phyloP scores from a whole-genome alignment of 2,888 invertebrate genomes.

The Schizaphis graminum region DNA sequence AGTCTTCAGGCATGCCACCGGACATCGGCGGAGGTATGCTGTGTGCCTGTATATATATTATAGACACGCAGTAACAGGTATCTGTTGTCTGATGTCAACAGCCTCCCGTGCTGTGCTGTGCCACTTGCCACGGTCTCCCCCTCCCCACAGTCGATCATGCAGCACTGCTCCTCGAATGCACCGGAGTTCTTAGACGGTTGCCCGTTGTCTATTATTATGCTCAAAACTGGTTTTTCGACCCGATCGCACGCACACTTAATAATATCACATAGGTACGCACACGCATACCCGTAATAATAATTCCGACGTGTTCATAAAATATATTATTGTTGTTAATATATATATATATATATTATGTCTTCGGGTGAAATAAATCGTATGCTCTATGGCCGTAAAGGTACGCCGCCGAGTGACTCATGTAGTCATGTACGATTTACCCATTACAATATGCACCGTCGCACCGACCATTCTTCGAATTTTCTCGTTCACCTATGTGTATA shows the following conservation, averaged over 20 bases:
- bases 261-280: conserved; percentile 4
- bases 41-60: not conserved
- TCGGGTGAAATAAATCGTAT: conserved; percentile 26
- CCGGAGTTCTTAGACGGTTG: conserved; percentile 28
- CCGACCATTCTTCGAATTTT: conserved; percentile 31
- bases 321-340: conserved; percentile 30
- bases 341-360: conserved; percentile 16
- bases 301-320: not conserved
- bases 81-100: conserved; percentile 62
- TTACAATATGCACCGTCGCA: not conserved
- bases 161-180: not conserved
- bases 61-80: conserved; percentile 49
- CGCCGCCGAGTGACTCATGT: conserved; percentile 20
- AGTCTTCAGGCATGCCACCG: not conserved
- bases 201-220: conserved; percentile 43
- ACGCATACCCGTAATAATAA: conserved; percentile 18
- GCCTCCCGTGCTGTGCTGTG: conserved; percentile 56
- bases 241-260: conserved; percentile 10
- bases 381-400: not conserved
- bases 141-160: conserved; percentile 9
- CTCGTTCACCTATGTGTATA: not conserved
- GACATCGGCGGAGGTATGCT: not conserved
- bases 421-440: not conserved
- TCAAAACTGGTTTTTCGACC: conserved; percentile 62
- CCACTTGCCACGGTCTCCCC: conserved; percentile 15